Evolutionary conservation across 92 coral and sea anemone genomes (phyloP), one percentile per base, ranked within the genome.

Genomic region (Plumapathes pennacea): DNA sequence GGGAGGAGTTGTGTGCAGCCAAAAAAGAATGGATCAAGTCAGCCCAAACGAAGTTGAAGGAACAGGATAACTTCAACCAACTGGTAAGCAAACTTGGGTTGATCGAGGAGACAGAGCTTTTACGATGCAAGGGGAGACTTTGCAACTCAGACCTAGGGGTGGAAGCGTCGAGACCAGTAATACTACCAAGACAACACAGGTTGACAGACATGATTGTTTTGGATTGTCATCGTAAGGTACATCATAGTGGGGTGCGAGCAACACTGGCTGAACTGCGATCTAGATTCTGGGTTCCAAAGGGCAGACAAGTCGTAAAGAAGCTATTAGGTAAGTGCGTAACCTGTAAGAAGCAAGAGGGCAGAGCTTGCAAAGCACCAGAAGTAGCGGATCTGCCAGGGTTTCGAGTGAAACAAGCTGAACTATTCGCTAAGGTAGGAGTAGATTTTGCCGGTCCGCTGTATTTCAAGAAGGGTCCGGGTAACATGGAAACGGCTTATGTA

Each of bases 301-400:
- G 65, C 18, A 64, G 71, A 51, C 71, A 64, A 50, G 71, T 30
- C 31, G 71, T 64, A 22, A 64, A 64, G 25, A 32, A 34, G 41
- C 44, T 24, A 11, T 17, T 51, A 33, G 38, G 20, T 17, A n/a
- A n/a, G 39, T n/a, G 59, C 29, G 59, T 52, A 9, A 26, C 34
- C 19, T 24, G 59, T 52, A 41, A 19, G 33, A 57, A 44, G 10
- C 21, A 12, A 1, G 41, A 34, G 21, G 63, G 48, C 3, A 37
- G 26, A 6, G 22, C 47, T 32, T 57, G 27, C 33, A 37, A 36
- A n/a, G 21, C 63, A 9, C 48, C 63, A 27, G 42, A 51, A 45
- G 19, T 50, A 12, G 42, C 54, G 1, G 60, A 50, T 2, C 20
- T 52, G 47, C 73, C 73, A 19, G 73, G 52, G 29, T 66, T 66